These are phyloP conservation scores for Oegoconia quadripuncta DNA, from an alignment of 2,888 invertebrate species.

Conservation along the genomic window DNA sequence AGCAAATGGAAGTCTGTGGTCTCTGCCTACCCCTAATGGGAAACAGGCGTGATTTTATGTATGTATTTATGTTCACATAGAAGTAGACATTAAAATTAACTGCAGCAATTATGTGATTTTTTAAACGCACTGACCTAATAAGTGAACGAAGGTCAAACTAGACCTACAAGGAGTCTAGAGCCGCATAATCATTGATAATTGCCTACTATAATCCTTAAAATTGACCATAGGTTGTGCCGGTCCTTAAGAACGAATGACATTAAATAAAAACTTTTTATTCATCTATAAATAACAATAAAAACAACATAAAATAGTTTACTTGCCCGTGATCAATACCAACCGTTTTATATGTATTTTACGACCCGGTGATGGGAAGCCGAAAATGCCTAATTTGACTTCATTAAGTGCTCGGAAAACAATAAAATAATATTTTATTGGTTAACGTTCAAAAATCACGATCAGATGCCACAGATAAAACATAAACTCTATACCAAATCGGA, in stretches of 20 bases:
- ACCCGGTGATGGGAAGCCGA: constrained; percentile 60
- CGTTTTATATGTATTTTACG: constrained; percentile 68
- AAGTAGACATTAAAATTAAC: too few relatives aligned
- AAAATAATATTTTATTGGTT: constrained; percentile 61
- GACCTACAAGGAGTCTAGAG: constrained; percentile 9
- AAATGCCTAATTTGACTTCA: constrained; percentile 72
- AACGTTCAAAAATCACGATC: constrained; percentile 26
- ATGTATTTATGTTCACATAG: too few relatives aligned
- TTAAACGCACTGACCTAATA: too few relatives aligned
- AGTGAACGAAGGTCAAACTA: too few relatives aligned
- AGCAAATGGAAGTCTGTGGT: too few relatives aligned
- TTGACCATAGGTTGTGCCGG: constrained; percentile 34
- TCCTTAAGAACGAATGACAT: constrained; percentile 58
- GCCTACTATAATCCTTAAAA: constrained; percentile 19
- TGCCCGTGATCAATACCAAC: constrained; percentile 64
- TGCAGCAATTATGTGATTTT: too few relatives aligned
- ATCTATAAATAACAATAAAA: constrained; percentile 76
- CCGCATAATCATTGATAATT: constrained; percentile 17
- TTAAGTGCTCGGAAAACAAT: constrained; percentile 66
- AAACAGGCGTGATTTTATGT: too few relatives aligned
- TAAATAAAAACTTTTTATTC: constrained; percentile 67
- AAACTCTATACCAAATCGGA: too few relatives aligned
- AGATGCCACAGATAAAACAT: constrained; percentile 3
- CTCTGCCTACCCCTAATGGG: too few relatives aligned
- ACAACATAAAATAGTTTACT: constrained; percentile 73